Percentiles rank a stretch among this genome's conserved stretches.
Conservation (phyloP, 2,888 invertebrate species). For the Scotopteryx bipunctaria region DNA sequence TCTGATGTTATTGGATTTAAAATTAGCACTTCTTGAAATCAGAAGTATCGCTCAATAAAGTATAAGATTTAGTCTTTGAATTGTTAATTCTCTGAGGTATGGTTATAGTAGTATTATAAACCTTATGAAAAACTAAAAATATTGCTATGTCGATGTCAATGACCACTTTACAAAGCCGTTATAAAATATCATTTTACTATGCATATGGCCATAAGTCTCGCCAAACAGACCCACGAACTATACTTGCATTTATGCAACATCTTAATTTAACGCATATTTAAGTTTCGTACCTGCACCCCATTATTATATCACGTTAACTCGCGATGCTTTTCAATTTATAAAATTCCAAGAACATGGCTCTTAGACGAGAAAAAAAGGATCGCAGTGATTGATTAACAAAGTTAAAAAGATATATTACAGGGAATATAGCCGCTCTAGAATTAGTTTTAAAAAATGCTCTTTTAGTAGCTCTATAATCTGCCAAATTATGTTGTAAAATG, state of each 20-base stretch:
- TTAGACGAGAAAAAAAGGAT: constrained; percentile 48
- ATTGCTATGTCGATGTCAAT: no score
- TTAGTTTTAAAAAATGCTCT: constrained; percentile 12
- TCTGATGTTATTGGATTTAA: background rate
- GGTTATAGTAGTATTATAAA: no score
- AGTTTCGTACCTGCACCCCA: constrained; percentile 49
- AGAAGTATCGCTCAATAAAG: background rate
- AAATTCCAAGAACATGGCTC: constrained; percentile 53
- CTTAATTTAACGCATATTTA: constrained; percentile 60
- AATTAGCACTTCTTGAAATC: background rate
- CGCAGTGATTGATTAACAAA: constrained; percentile 49
- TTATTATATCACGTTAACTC: constrained; percentile 54
- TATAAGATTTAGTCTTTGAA: background rate
- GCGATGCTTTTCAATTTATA: constrained; percentile 57
- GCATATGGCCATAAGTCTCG: background rate
- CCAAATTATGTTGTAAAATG: constrained; percentile 12
- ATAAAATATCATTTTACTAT: background rate
- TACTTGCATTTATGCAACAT: constrained; percentile 39
- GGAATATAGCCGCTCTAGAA: constrained; percentile 26
- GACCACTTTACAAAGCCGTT: no score
- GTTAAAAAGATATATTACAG: constrained; percentile 38
- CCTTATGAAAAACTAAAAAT: no score
- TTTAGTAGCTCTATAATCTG: constrained; percentile 15
- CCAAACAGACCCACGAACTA: constrained; percentile 9
- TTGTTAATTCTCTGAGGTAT: no score